phyloP scores from a whole-genome alignment of 1,140 invertebrate species.

The Trichoplusia ni region DNA sequence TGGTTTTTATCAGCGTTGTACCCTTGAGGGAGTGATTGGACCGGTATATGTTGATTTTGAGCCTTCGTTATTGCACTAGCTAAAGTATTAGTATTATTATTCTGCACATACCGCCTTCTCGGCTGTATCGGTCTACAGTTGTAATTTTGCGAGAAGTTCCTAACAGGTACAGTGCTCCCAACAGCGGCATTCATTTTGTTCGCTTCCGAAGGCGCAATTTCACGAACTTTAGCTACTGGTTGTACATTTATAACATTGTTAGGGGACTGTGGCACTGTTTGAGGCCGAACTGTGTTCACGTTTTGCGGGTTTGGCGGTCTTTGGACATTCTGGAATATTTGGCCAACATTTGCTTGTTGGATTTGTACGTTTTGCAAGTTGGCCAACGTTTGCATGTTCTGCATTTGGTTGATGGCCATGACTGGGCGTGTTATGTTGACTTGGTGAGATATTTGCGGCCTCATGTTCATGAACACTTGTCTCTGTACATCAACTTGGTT shows the following conservation, averaged over 20 bases:
- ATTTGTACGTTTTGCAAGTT: slow-evolving; percentile 10
- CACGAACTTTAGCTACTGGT: slow-evolving; percentile 12
- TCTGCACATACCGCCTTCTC: slow-evolving; percentile 26
- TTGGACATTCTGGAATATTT: slow-evolving; percentile 11
- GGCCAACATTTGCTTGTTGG: slow-evolving; percentile 10
- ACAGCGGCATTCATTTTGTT: background rate
- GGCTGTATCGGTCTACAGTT: slow-evolving; percentile 41
- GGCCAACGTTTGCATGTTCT: slow-evolving; percentile 7
- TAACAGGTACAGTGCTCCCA: background rate
- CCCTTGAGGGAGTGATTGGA: background rate
- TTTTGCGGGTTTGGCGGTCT: background rate
- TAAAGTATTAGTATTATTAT: background rate
- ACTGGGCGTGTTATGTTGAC: slow-evolving; percentile 8
- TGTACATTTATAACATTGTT: slow-evolving; percentile 1
- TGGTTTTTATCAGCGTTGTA: background rate
- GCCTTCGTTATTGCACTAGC: background rate
- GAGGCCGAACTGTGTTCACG: slow-evolving; percentile 6
- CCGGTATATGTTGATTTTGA: background rate
- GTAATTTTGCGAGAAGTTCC: slow-evolving; percentile 31
- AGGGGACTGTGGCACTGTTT: background rate
- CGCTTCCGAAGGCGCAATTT: background rate
- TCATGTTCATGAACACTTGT: slow-evolving; percentile 20
- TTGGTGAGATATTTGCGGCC: slow-evolving; percentile 24
- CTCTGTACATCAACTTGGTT: slow-evolving; percentile 20
- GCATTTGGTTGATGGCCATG: slow-evolving; percentile 15